Conservation (phyloP, 2,113 vertebrate species). For the Opisthocomus hoazin region DNA sequence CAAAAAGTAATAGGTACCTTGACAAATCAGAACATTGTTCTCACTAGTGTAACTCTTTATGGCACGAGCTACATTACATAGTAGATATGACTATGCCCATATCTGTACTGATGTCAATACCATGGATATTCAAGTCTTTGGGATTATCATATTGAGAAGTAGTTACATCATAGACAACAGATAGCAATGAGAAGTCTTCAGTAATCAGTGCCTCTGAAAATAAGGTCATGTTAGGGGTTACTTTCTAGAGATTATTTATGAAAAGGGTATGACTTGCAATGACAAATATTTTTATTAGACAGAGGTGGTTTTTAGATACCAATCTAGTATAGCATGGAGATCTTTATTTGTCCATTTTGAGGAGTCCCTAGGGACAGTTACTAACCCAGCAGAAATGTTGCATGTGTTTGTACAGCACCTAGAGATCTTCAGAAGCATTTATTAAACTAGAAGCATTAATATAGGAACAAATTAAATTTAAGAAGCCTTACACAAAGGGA, state of each 20-base stretch:
- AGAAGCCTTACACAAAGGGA: neutral
- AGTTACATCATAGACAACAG: neutral
- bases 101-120: neutral
- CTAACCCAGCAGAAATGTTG: neutral
- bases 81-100: neutral
- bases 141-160: neutral
- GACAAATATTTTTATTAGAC: neutral
- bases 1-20: neutral
- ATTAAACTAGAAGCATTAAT: neutral
- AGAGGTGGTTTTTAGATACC: neutral
- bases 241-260: neutral
- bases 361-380: neutral
- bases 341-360: neutral
- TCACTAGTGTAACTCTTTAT: neutral
- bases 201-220: neutral
- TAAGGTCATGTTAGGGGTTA: neutral
- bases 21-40: neutral
- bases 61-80: neutral
- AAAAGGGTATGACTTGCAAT: neutral
- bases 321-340: neutral
- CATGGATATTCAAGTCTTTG: neutral
- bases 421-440: neutral
- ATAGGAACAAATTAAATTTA: neutral
- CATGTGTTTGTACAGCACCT: neutral
- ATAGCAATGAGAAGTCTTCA: neutral